Evolutionary conservation across 2,888 invertebrate genomes (phyloP).

Genomic region (Polyommatus iphigenia): DNA sequence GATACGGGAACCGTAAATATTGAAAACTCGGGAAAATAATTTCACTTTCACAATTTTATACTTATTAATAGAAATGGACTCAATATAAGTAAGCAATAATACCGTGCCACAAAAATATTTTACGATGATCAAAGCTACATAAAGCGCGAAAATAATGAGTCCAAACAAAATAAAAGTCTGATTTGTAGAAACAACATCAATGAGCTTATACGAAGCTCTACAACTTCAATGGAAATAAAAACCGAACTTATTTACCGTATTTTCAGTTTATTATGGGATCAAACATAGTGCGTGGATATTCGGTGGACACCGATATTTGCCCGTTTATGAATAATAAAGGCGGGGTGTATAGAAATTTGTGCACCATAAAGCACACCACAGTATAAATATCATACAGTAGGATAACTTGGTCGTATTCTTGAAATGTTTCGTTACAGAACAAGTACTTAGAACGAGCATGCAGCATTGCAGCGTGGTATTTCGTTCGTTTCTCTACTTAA

Average conservation of each 20-base stretch:
- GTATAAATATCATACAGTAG: not conserved
- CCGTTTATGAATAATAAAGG: conserved; percentile 33
- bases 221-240: conserved; percentile 3
- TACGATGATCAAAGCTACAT: not conserved
- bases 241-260: conserved; percentile 12
- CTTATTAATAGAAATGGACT: not conserved
- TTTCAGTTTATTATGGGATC: conserved; percentile 7
- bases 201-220: not conserved
- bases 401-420: not conserved
- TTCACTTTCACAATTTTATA: not conserved
- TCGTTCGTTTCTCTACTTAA: too few relatives aligned
- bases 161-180: conserved; percentile 4
- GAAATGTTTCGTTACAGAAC: not conserved
- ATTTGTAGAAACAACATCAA: conserved; percentile 1
- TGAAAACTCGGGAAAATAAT: not conserved
- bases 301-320: not conserved
- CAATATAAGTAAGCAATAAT: not conserved
- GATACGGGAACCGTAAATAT: not conserved
- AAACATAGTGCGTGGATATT: conserved; percentile 4
- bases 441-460: too few relatives aligned
- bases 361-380: conserved; percentile 62
- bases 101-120: not conserved
- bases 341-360: conserved; percentile 72
- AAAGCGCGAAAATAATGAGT: not conserved
- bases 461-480: too few relatives aligned